phyloP scores from a whole-genome alignment of 2,888 invertebrate genomes.

The Trichopoda pennipes region DNA sequence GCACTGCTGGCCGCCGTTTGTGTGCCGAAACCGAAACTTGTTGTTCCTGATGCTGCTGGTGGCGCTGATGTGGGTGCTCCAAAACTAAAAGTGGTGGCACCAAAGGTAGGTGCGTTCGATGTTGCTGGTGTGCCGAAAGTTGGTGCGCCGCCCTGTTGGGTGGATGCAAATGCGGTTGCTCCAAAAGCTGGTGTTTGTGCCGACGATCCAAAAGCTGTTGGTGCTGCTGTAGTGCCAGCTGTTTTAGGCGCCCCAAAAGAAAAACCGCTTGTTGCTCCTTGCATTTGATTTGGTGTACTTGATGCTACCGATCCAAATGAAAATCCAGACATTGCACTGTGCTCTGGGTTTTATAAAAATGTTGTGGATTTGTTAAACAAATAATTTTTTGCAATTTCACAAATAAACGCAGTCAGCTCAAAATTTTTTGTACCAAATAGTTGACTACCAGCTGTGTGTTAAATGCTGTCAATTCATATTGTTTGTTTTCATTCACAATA shows the following conservation, averaged over 20 bases:
- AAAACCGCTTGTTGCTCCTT: conserved; percentile 56
- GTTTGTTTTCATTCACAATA: conserved; percentile 48
- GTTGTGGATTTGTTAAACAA: background rate
- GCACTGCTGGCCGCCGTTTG: conserved; percentile 63
- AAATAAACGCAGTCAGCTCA: conserved; percentile 37
- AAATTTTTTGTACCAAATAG: conserved; percentile 7
- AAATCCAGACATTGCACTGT: conserved; percentile 68
- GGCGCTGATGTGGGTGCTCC: conserved; percentile 45
- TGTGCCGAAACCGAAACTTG: conserved; percentile 71
- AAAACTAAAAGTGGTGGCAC: conserved; percentile 54
- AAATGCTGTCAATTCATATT: background rate
- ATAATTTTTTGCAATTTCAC: conserved; percentile 43
- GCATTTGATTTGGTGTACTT: conserved; percentile 47
- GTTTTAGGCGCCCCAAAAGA: conserved; percentile 71
- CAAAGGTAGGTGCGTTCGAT: conserved; percentile 69
- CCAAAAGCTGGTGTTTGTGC: conserved; percentile 53
- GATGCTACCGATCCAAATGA: conserved; percentile 70
- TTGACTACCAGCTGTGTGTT: conserved; percentile 53
- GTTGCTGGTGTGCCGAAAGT: conserved; percentile 71
- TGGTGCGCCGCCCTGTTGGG: conserved; percentile 43
- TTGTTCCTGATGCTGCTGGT: conserved; percentile 53
- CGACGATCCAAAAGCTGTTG: conserved; percentile 11
- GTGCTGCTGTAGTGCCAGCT: conserved; percentile 33
- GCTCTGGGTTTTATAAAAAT: background rate
- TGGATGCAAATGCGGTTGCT: conserved; percentile 59